Conservation (phyloP, 2,113 vertebrate genomes). For the Bos javanicus region DNA sequence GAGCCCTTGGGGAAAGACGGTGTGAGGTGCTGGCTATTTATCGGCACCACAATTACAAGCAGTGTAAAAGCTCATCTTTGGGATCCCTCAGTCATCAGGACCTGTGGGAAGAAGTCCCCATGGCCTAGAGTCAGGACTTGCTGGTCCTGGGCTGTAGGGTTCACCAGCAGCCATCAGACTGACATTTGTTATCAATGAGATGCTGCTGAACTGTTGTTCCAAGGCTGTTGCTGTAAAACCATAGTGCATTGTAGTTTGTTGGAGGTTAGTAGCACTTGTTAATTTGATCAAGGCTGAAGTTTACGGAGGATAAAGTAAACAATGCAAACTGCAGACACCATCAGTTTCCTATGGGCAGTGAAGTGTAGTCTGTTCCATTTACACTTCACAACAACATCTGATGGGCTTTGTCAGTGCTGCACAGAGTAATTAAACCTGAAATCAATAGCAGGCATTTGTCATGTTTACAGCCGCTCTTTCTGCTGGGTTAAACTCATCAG, state of each 20-base stretch:
- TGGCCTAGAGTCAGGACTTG: not conserved
- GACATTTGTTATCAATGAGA: conserved; percentile 81
- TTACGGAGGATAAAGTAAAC: conserved; percentile 97
- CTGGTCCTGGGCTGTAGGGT: conserved; percentile 43
- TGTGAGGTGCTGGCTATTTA: not conserved
- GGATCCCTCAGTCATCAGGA: not conserved
- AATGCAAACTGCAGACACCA: conserved; percentile 99
- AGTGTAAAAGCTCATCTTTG: not conserved
- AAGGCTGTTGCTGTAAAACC: conserved; percentile 88
- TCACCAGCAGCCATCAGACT: conserved; percentile 69
- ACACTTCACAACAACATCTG: conserved; percentile 99
- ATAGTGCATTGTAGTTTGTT: conserved; percentile 85
- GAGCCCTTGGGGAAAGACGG: not conserved
- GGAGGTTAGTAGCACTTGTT: conserved; percentile 91
- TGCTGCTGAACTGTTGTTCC: conserved; percentile 81
- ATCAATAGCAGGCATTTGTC: conserved; percentile 99
- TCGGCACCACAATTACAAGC: not conserved
- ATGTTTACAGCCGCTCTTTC: conserved; percentile 99
- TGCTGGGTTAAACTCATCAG: conserved; percentile 99
- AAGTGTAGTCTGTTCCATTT: conserved; percentile 99
- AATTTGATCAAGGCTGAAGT: conserved; percentile 96
- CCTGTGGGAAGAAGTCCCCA: not conserved
- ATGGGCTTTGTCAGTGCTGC: conserved; percentile 99
- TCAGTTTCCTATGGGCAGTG: conserved; percentile 99
- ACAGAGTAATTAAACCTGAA: conserved; percentile 99